A percentile compares a stretch with the other conserved stretches of the same genome.
Conservation (phyloP, 1,140 invertebrate genomes). For the Panagrolaimus sp. region DNA sequence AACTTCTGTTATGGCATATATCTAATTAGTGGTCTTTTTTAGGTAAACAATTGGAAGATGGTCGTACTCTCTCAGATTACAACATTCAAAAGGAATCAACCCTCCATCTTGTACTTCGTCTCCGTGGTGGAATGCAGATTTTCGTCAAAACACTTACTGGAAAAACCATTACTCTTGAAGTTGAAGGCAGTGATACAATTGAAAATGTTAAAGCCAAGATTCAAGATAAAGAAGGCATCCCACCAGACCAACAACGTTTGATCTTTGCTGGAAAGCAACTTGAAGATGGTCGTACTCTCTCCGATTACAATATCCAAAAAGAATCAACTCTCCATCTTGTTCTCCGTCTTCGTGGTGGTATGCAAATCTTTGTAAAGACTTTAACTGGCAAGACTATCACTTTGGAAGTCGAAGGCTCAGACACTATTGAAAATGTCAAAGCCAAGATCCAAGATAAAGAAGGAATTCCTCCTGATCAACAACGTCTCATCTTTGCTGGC, state of each 20-base stretch:
- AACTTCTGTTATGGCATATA: too few relatives aligned
- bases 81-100: constrained; percentile 68
- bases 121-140: constrained; percentile 71
- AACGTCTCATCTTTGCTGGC: constrained; percentile 53
- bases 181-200: constrained; percentile 72
- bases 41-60: constrained; percentile 53
- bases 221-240: constrained; percentile 66
- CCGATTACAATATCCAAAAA: constrained; percentile 89
- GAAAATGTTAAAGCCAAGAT: constrained; percentile 92
- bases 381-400: constrained; percentile 63
- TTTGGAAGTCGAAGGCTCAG: constrained; percentile 60
- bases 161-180: constrained; percentile 63
- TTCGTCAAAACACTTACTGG: constrained; percentile 61
- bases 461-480: constrained; percentile 59
- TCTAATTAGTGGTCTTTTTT: too few relatives aligned
- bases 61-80: constrained; percentile 69
- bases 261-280: constrained; percentile 72
- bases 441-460: constrained; percentile 60
- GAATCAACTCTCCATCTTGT: constrained; percentile 68
- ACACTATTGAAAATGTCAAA: constrained; percentile 59
- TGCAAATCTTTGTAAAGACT: constrained; percentile 61
- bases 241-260: constrained; percentile 62
- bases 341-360: constrained; percentile 29
- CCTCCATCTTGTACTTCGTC: constrained; percentile 66
- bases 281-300: constrained; percentile 83